phyloP scores from a whole-genome alignment of 2,113 vertebrate genomes.

The Polyodon spathula region DNA sequence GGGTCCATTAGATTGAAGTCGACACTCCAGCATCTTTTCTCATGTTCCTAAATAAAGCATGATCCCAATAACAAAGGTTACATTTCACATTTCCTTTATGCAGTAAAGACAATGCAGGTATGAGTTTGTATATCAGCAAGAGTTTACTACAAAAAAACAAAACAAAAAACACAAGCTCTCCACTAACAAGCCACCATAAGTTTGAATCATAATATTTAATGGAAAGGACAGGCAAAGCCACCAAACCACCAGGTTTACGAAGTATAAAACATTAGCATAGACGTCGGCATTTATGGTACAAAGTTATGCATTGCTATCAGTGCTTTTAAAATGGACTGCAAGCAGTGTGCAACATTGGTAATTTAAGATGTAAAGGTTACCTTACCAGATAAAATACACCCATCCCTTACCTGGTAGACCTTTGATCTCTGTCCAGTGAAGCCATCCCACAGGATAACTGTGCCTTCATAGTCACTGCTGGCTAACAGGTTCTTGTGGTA shows the following conservation, averaged over 20 bases:
- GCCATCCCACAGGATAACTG: slow-evolving; percentile 96
- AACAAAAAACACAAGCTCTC: too few species aligned
- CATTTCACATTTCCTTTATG: neutral
- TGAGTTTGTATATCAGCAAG: too few species aligned
- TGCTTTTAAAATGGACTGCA: too few species aligned
- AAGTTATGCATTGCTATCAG: too few species aligned
- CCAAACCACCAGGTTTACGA: too few species aligned
- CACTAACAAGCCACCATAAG: too few species aligned
- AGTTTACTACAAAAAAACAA: too few species aligned
- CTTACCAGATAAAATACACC: neutral
- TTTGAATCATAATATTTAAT: too few species aligned
- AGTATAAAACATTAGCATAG: neutral
- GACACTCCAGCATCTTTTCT: slow-evolving; percentile 98
- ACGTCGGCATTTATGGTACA: neutral
- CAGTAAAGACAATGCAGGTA: neutral
- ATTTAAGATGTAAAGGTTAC: too few species aligned
- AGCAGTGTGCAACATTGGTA: too few species aligned
- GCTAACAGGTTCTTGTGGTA: slow-evolving; percentile 97
- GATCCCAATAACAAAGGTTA: neutral
- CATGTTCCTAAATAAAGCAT: slow-evolving; percentile 71
- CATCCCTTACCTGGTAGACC: slow-evolving; percentile 81
- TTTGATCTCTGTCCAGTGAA: slow-evolving; percentile 96
- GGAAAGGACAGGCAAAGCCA: too few species aligned
- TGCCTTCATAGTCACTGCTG: slow-evolving; percentile 98
- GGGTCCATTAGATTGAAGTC: slow-evolving; percentile 99